Conservation (phyloP, 2,888 invertebrate genomes). For the Scaptomyza parva region DNA sequence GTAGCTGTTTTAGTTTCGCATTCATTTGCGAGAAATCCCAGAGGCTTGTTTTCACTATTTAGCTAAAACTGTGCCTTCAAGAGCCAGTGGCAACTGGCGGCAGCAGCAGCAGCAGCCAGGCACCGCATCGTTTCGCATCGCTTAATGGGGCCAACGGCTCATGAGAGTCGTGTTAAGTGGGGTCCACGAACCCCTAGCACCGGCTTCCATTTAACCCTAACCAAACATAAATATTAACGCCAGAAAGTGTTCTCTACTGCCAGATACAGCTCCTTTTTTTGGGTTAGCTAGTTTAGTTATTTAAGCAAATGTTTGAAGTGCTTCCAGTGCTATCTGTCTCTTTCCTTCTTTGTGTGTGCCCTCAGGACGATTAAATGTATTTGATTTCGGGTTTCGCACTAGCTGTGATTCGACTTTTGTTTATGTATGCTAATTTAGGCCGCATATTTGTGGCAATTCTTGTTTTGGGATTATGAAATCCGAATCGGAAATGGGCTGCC, state of each 20-base stretch:
- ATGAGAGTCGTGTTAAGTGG: conserved; percentile 64
- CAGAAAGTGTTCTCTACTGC: conserved; percentile 40
- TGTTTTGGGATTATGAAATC: conserved; percentile 48
- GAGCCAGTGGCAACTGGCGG: conserved; percentile 12
- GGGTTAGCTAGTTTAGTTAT: conserved; percentile 59
- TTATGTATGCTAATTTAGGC: conserved; percentile 53
- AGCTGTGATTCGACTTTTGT: conserved; percentile 43
- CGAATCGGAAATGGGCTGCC: conserved; percentile 15
- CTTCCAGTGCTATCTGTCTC: conserved; percentile 7
- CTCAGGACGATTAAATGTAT: conserved; percentile 71
- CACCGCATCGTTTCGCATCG: conserved; percentile 12
- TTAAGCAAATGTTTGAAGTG: conserved; percentile 50
- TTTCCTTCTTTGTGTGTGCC: conserved; percentile 15
- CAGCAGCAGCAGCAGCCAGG: conserved; percentile 25
- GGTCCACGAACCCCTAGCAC: conserved; percentile 61
- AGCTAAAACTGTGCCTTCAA: conserved; percentile 48
- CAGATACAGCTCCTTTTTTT: conserved; percentile 45
- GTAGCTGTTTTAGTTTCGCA: conserved; percentile 35
- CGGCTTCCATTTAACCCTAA: conserved; percentile 35
- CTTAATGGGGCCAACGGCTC: conserved; percentile 53
- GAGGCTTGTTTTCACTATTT: conserved; percentile 46
- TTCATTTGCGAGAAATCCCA: conserved; percentile 51
- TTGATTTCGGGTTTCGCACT: conserved; percentile 52
- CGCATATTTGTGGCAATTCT: conserved; percentile 49
- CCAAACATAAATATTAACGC: conserved; percentile 64